Conservation (phyloP, 1,140 invertebrate genomes). For the Helicoverpa armigera region DNA sequence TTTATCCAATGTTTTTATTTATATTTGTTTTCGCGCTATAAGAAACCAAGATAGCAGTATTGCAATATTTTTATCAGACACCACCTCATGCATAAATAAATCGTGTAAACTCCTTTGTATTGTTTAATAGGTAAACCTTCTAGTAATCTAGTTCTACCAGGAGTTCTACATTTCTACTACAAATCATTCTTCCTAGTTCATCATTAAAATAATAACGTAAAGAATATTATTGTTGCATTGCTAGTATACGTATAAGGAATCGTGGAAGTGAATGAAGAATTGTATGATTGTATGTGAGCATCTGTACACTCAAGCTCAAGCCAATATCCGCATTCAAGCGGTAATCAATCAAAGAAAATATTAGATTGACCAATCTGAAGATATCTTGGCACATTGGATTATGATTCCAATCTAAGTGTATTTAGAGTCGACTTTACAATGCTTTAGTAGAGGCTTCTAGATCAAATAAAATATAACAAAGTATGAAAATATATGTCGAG, state of each 20-base stretch:
- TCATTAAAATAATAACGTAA: constrained; percentile 31
- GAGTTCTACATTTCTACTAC: background rate
- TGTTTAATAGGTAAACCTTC: too few relatives aligned
- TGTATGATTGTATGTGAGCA: constrained; percentile 16
- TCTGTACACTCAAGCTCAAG: constrained; percentile 17
- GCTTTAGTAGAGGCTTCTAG: too few relatives aligned
- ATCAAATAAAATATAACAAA: too few relatives aligned
- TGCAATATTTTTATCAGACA: too few relatives aligned
- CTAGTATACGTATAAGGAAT: constrained; percentile 22
- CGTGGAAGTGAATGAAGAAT: constrained; percentile 31
- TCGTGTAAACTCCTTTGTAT: too few relatives aligned
- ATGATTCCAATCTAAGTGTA: background rate
- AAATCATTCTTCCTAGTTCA: constrained; percentile 4
- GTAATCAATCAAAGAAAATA: constrained; percentile 27
- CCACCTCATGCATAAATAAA: too few relatives aligned
- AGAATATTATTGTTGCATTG: constrained; percentile 22
- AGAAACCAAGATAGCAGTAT: too few relatives aligned
- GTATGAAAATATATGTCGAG: too few relatives aligned
- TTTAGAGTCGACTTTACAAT: too few relatives aligned
- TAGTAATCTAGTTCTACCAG: too few relatives aligned
- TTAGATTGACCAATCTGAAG: background rate
- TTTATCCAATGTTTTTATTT: too few relatives aligned
- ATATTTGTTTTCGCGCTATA: too few relatives aligned
- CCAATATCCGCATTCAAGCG: constrained; percentile 29
- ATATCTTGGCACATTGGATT: background rate